A percentile compares a stretch with the other conserved stretches of the same genome.
phyloP scores from a whole-genome alignment of 2,888 invertebrate genomes.

The Hermaeophaga mercurialis region DNA sequence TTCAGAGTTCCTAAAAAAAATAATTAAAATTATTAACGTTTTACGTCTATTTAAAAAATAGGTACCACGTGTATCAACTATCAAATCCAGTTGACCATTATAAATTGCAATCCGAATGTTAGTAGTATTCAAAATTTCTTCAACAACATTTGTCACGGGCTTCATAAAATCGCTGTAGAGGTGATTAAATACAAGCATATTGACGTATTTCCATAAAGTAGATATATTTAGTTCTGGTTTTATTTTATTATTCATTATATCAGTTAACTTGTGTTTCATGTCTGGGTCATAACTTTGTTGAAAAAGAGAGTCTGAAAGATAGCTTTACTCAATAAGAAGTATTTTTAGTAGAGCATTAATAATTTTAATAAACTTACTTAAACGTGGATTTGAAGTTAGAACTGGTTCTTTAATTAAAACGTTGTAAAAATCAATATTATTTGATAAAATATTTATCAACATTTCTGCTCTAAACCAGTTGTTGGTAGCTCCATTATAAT shows the following conservation, averaged over 20 bases:
- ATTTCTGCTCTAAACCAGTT: conserved; percentile 49
- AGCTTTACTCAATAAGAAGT: no score
- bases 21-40: neutral
- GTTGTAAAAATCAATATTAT: conserved; percentile 44
- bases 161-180: conserved; percentile 71
- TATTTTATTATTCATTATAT: conserved; percentile 75
- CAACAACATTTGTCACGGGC: conserved; percentile 74
- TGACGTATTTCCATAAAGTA: conserved; percentile 66
- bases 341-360: neutral
- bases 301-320: no score
- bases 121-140: conserved; percentile 70
- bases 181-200: conserved; percentile 62
- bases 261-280: neutral
- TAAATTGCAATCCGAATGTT: conserved; percentile 71
- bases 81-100: conserved; percentile 83
- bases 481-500: conserved; percentile 66
- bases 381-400: neutral
- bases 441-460: no score
- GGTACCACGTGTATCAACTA: conserved; percentile 77
- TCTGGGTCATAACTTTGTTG: no score
- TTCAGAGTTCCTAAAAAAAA: conserved; percentile 34
- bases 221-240: conserved; percentile 66
- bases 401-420: conserved; percentile 33
- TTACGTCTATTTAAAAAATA: neutral
- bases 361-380: neutral